Conservation (phyloP, 2,888 invertebrate species). For the Eutolmus rufibarbis region DNA sequence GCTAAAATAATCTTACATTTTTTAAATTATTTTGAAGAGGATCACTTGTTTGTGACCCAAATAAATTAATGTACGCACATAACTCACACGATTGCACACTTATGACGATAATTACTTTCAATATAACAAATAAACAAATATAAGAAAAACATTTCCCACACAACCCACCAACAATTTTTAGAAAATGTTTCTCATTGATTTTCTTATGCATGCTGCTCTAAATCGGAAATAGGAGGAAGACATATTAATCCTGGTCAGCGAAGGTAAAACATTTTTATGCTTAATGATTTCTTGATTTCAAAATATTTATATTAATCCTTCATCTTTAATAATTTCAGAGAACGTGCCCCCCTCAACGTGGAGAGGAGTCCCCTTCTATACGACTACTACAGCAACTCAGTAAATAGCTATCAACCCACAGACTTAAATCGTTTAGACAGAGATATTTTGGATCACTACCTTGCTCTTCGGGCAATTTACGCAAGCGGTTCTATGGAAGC, state of each 20-base stretch:
- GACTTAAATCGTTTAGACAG: background rate
- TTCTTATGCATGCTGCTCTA: background rate
- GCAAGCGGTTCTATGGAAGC: background rate
- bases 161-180: background rate
- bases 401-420: constrained; percentile 8
- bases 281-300: background rate
- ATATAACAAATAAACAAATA: background rate
- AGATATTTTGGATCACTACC: background rate
- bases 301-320: background rate
- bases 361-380: constrained; percentile 45
- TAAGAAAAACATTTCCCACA: background rate
- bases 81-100: background rate
- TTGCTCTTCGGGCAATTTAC: background rate
- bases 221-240: background rate
- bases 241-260: background rate
- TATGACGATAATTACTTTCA: background rate
- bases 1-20: background rate
- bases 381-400: constrained; percentile 45
- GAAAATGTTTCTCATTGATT: background rate
- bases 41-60: background rate
- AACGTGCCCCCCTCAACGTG: constrained; percentile 36
- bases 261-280: background rate
- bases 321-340: constrained; percentile 9
- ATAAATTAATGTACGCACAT: background rate
- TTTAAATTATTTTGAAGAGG: background rate